Evolutionary conservation across 2,888 invertebrate species (phyloP).

Genomic region (Catocala fraxini): DNA sequence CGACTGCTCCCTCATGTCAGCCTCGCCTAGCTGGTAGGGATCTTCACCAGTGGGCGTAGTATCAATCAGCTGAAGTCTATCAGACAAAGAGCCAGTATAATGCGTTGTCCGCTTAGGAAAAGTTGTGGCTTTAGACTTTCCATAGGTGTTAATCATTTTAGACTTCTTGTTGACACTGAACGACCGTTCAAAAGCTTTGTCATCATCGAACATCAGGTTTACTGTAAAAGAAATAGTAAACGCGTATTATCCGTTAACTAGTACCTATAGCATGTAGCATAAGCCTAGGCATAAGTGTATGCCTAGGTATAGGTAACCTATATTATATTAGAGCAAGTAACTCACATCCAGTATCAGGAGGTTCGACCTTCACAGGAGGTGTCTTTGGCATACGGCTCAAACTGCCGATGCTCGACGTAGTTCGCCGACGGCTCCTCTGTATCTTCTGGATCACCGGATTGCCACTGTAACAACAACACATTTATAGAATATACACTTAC

Average conservation of each 20-base stretch:
- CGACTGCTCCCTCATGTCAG: constrained; percentile 81
- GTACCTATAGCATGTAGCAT: too few species aligned
- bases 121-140: constrained; percentile 61
- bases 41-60: constrained; percentile 82
- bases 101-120: constrained; percentile 62
- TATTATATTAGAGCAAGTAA: neutral
- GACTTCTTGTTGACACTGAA: constrained; percentile 74
- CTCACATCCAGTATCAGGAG: constrained; percentile 60
- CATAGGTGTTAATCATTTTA: constrained; percentile 76
- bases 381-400: constrained; percentile 71
- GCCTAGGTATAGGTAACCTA: too few species aligned
- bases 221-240: constrained; percentile 51
- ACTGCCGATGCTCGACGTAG: constrained; percentile 68
- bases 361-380: constrained; percentile 57
- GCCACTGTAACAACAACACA: constrained; percentile 57
- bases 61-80: constrained; percentile 76
- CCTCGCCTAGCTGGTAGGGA: constrained; percentile 81
- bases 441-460: constrained; percentile 75
- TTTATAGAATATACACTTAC: too few species aligned
- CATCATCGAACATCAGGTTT: constrained; percentile 62
- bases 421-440: constrained; percentile 68
- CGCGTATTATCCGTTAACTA: neutral
- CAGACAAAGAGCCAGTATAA: constrained; percentile 75
- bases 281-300: too few species aligned
- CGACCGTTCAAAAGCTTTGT: constrained; percentile 56